A percentile compares a stretch with the other conserved stretches of the same genome.
These are phyloP conservation scores for Pandemis heparana DNA, from an alignment of 2,888 invertebrate genomes.

Conservation along the genomic window DNA sequence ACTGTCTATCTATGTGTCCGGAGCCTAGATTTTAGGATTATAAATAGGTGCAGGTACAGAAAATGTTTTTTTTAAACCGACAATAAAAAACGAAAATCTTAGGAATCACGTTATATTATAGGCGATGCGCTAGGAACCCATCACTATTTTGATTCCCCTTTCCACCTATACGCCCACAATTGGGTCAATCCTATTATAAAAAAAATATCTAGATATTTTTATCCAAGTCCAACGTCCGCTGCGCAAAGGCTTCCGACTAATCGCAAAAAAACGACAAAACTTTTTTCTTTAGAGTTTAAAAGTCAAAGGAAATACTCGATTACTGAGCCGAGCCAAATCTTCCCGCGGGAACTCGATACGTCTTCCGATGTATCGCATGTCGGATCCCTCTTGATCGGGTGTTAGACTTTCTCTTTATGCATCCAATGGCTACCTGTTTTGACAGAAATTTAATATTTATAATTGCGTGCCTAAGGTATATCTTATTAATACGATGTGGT, in stretches of 20 bases:
- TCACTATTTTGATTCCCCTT: too few relatives aligned
- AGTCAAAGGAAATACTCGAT: constrained; percentile 40
- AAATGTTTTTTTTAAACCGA: too few relatives aligned
- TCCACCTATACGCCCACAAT: too few relatives aligned
- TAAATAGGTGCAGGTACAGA: too few relatives aligned
- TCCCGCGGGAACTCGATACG: constrained; percentile 48
- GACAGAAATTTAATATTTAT: neutral
- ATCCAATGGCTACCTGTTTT: constrained; percentile 12
- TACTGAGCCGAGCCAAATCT: constrained; percentile 38
- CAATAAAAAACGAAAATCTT: too few relatives aligned
- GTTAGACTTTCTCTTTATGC: constrained; percentile 23
- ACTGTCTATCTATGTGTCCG: too few relatives aligned
- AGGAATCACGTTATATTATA: too few relatives aligned
- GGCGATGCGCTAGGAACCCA: too few relatives aligned
- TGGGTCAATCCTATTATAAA: neutral
- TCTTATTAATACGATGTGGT: too few relatives aligned
- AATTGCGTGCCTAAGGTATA: too few relatives aligned
- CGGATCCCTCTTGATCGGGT: constrained; percentile 30
- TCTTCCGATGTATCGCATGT: constrained; percentile 49
- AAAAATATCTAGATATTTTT: neutral
- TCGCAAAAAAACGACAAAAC: neutral
- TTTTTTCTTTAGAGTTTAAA: neutral
- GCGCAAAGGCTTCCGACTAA: constrained; percentile 4
- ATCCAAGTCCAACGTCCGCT: neutral
- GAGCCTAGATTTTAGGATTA: too few relatives aligned